Evolutionary conservation across 2,113 vertebrate genomes (phyloP).

Genomic region (Psammodynastes pulverulentus): DNA sequence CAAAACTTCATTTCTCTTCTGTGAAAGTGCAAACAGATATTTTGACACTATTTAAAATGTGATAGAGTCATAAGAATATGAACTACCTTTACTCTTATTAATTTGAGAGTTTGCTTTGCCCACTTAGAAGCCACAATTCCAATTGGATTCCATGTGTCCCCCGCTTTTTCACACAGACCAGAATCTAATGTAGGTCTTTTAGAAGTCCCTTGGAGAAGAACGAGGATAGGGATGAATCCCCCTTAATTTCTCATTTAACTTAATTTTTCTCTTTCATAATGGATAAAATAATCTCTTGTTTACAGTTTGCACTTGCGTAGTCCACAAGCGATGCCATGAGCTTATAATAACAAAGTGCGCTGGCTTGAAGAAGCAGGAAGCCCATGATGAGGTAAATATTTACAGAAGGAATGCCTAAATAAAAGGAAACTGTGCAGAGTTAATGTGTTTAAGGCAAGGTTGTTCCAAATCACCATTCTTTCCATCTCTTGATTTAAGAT

Average conservation of each 20-base stretch:
- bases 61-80: neutral
- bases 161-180: neutral
- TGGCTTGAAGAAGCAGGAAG: constrained; percentile 96
- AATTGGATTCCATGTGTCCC: neutral
- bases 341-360: constrained; percentile 98
- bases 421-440: neutral
- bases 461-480: neutral
- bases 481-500: neutral
- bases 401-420: constrained; percentile 33
- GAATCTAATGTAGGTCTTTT: neutral
- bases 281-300: constrained; percentile 40
- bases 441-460: neutral
- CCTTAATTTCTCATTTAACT: neutral
- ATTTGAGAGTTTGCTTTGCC: neutral
- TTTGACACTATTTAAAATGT: neutral
- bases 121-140: neutral
- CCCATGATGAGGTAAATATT: constrained; percentile 87
- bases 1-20: neutral
- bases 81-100: neutral
- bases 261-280: constrained; percentile 24
- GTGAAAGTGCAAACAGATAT: neutral
- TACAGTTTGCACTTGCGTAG: constrained; percentile 96
- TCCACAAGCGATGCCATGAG: constrained; percentile 97
- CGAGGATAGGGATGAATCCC: neutral
- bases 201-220: neutral